These are phyloP conservation scores for Hyperopisus bebe DNA, from an alignment of 2,113 vertebrate genomes.

Conservation along the genomic window DNA sequence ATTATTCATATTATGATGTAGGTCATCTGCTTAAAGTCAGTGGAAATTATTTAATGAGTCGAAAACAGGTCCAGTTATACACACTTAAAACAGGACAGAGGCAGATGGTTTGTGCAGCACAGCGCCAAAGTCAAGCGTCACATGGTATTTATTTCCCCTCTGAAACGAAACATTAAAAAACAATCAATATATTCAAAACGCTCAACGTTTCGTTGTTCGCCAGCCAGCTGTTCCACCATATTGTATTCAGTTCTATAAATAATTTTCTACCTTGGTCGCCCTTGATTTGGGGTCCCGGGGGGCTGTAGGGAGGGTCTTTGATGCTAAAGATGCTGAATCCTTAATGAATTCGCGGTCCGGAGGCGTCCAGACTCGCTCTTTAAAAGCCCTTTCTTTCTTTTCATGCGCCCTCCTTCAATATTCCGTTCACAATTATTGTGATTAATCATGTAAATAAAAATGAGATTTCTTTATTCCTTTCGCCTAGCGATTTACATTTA, in stretches of 20 bases:
- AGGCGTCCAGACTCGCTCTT: neutral
- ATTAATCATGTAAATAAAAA: slow-evolving; percentile 28
- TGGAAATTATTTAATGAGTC: neutral
- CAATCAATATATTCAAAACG: slow-evolving; percentile 15
- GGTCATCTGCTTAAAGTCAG: neutral
- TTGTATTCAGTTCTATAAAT: slow-evolving; percentile 8
- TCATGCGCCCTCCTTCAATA: neutral
- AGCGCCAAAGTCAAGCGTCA: slow-evolving; percentile 2
- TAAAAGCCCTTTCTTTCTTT: neutral
- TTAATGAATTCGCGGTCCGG: neutral
- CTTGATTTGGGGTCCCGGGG: slow-evolving; percentile 1
- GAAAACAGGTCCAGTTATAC: slow-evolving; percentile 4
- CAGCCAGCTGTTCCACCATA: neutral
- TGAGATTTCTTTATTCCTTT: slow-evolving; percentile 25
- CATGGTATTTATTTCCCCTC: neutral
- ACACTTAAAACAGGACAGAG: neutral
- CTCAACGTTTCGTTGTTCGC: neutral
- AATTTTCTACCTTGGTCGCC: slow-evolving; percentile 12
- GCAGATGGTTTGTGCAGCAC: neutral
- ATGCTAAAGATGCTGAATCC: neutral
- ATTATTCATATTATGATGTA: neutral
- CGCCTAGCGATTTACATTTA: slow-evolving; percentile 58
- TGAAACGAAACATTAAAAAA: slow-evolving; percentile 8
- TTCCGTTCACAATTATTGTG: slow-evolving; percentile 23
- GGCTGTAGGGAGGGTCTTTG: neutral